phyloP scores from a whole-genome alignment of 2,888 invertebrate species.

The Drosophila falleni region DNA sequence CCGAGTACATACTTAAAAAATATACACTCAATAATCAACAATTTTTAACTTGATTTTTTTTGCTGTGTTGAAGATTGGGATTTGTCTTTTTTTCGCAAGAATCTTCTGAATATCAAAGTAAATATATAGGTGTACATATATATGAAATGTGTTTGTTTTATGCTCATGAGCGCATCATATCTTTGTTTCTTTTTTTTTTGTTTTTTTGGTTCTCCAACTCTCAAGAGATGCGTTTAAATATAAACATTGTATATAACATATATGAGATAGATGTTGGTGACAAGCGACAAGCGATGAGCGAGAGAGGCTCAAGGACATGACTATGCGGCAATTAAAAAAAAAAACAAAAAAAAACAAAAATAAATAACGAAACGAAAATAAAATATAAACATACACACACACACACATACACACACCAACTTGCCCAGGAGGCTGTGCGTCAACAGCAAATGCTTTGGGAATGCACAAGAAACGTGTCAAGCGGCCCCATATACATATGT shows the following conservation, averaged over 20 bases:
- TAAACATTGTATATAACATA: slow-evolving; percentile 44
- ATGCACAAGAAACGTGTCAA: slow-evolving; percentile 58
- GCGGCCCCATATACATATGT: slow-evolving; percentile 28
- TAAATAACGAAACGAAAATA: slow-evolving; percentile 45
- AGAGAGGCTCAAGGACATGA: slow-evolving; percentile 57
- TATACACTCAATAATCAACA: too few species aligned
- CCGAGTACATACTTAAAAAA: too few species aligned
- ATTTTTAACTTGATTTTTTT: too few species aligned
- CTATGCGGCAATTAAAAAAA: slow-evolving; percentile 62
- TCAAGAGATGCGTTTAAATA: slow-evolving; percentile 61
- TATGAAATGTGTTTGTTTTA: slow-evolving; percentile 4
- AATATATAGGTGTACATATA: slow-evolving; percentile 14
- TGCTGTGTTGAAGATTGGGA: too few species aligned
- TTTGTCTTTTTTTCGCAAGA: slow-evolving; percentile 26
- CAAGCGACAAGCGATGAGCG: slow-evolving; percentile 19
- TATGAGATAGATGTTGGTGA: slow-evolving; percentile 13
- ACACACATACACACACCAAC: slow-evolving; percentile 9
- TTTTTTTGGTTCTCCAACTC: slow-evolving; percentile 20
- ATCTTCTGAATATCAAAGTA: slow-evolving; percentile 34
- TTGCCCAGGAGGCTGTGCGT: slow-evolving; percentile 57
- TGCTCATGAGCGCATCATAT: slow-evolving; percentile 16
- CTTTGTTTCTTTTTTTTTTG: slow-evolving; percentile 1
- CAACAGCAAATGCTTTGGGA: slow-evolving; percentile 42
- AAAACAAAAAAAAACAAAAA: slow-evolving; percentile 29
- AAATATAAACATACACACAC: slow-evolving; percentile 42